Evolutionary conservation across 2,113 vertebrate genomes (phyloP).

Genomic region (Phainopepla nitens): DNA sequence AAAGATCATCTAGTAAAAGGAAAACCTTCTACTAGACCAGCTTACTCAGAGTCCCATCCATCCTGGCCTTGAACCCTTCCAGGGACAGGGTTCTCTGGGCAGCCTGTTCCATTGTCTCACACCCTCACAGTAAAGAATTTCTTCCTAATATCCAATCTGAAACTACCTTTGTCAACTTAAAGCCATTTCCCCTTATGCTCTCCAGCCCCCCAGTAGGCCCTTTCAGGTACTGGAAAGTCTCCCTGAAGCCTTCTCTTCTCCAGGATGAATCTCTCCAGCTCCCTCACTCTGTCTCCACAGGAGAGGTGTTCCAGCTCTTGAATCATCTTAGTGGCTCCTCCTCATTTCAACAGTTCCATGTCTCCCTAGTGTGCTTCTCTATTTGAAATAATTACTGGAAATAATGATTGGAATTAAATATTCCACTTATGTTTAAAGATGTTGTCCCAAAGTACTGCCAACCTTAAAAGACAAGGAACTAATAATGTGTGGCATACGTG

Average conservation of each 20-base stretch:
- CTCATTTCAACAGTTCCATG: neutral
- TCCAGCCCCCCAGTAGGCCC: neutral
- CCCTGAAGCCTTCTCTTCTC: neutral
- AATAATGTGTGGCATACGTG: neutral
- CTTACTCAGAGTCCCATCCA: neutral
- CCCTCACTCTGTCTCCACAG: neutral
- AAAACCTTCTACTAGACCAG: neutral
- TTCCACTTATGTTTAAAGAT: fast-evolving
- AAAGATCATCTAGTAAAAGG: neutral
- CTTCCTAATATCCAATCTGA: neutral
- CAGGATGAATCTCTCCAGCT: neutral
- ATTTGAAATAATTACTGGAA: neutral
- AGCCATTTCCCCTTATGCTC: neutral
- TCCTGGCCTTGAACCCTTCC: neutral
- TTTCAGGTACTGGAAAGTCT: neutral
- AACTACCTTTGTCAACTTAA: neutral
- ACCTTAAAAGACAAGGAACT: neutral
- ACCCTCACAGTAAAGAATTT: neutral
- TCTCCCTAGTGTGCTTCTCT: neutral
- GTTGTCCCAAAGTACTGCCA: neutral
- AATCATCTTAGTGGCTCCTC: neutral
- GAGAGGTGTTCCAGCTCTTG: neutral
- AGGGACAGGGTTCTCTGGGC: neutral
- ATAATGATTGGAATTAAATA: neutral
- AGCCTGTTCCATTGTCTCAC: neutral